Evolutionary conservation across 2,113 vertebrate genomes (phyloP), one percentile per base, ranked within the genome.

Genomic region (Gadus chalcogrammus): DNA sequence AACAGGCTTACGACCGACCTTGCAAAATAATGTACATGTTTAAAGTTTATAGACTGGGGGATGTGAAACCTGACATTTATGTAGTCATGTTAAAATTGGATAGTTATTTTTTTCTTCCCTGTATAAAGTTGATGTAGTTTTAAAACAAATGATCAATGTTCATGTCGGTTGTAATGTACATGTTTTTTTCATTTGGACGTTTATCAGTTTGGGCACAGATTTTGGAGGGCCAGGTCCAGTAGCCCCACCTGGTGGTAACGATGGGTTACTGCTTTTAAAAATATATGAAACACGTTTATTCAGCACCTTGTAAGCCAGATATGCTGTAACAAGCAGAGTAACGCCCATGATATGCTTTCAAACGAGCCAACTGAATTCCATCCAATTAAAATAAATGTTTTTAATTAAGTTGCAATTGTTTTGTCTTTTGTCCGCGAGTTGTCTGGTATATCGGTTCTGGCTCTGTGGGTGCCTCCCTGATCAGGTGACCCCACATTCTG

Each of bases 311-410:
- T 35, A 24, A 18, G 42, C 31, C 18, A 17, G 59, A 13, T 13
- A 48, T 24, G 58, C 13, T 11, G 42, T 48, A 59, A 42, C 60
- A 70, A 22, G 15, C 28, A 16, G 11, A 64, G 65, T 48, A 13
- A 62, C 60, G n/a, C 20, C 17, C 35, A 42, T 48, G 67, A 68
- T 73, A 67, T 62, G 55, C 70, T 22, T 71, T 76, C 76, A 67
- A 48, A 20, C 53, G 71, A 67, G 56, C 61, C 48, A 15, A 31
- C 16, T 67, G 17, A 72, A 18, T 68, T 72, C 64, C 67, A 74
- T 71, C 42, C 78, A 68, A 60, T 71, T 73, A 65, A 65, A 78
- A 82, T 80, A 83, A 82, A 27, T 16, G 27, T 67, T 83, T 73
- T 68, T 9, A 78, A 75, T 22, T 58, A 3, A 6, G 1, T 13